Evolutionary conservation across 2,888 invertebrate genomes (phyloP).

Genomic region (Cyaniris semiargus): DNA sequence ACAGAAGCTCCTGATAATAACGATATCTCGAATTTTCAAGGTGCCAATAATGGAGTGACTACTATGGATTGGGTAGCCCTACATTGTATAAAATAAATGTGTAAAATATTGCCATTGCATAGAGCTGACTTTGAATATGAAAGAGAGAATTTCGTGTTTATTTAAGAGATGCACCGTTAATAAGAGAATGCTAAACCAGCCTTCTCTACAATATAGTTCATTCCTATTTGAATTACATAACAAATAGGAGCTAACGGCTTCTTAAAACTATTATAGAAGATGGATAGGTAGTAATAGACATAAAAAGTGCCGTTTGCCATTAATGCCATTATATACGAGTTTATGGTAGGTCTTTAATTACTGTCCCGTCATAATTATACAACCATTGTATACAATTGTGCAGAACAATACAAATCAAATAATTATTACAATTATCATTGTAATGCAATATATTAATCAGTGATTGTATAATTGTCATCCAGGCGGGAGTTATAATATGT

Average conservation of each 20-base stretch:
- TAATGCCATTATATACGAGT: neutral
- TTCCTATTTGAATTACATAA: neutral
- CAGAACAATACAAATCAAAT: conserved; percentile 26
- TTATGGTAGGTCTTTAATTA: conserved; percentile 13
- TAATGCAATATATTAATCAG: conserved; percentile 25
- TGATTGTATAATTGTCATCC: neutral
- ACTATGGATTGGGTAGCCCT: too few relatives aligned
- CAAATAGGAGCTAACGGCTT: conserved; percentile 29
- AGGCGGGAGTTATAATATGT: conserved; percentile 13
- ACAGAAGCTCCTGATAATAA: too few relatives aligned
- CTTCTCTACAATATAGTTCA: too few relatives aligned
- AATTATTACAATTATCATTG: conserved; percentile 17
- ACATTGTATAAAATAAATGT: too few relatives aligned
- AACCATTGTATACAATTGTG: conserved; percentile 8
- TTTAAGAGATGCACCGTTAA: too few relatives aligned
- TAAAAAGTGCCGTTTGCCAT: neutral
- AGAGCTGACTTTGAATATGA: too few relatives aligned
- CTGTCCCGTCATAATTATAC: conserved; percentile 4
- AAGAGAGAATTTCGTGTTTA: too few relatives aligned
- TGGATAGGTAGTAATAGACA: neutral
- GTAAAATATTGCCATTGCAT: too few relatives aligned
- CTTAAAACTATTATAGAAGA: neutral
- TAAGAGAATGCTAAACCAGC: too few relatives aligned
- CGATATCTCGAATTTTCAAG: too few relatives aligned
- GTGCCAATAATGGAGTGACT: too few relatives aligned